Evolutionary conservation across 2,113 vertebrate species (phyloP), one percentile per base, ranked within the genome.

Genomic region (Xiphorhynchus elegans): DNA sequence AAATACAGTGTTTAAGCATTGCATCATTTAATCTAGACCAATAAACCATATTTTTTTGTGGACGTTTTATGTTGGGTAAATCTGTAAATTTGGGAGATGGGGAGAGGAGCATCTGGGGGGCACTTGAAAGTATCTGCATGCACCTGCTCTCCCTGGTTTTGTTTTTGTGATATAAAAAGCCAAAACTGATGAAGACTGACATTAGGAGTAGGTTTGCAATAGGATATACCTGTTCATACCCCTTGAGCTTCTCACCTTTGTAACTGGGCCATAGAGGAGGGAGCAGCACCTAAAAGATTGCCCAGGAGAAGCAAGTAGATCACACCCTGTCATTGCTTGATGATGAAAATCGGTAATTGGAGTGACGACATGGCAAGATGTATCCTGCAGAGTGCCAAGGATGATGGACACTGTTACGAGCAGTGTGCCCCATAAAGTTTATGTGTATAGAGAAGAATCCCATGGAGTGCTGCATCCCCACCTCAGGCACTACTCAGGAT

Each of bases 1-100:
- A 87, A 79, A 59, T 68, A 39, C 15, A 74, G 26, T 75, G 28
- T 60, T 93, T 87, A 89, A 87, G 67, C 66, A 77, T 90, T 79
- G 25, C 37, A 70, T 89, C 56, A 49, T 76, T 89, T 96, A 91
- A 60, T 92, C 59, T 63, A 76, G 55, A 81, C 66, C 81, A 97
- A 93, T 97, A 96, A 97, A 91, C 64, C 37, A 18, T 69, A 52
- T 58, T 83, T 78, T 78, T 95, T 90, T 88, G 90, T 96, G 73
- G 37, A 55, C 2, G 2, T 46, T 84, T 52, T 58, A 39, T 89
- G 67, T 84, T 81, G 52, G 53, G 7, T 63, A 78, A 69, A 86
- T 76, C 42, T 72, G 35, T 93, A 17, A 6, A 55, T 79, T 44
- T 44, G 14, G 6, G 29, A 40, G 8, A 17, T 63, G 42, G 37